These are phyloP conservation scores for Cydia pomonella DNA, from an alignment of 1,140 invertebrate species.

Conservation along the genomic window DNA sequence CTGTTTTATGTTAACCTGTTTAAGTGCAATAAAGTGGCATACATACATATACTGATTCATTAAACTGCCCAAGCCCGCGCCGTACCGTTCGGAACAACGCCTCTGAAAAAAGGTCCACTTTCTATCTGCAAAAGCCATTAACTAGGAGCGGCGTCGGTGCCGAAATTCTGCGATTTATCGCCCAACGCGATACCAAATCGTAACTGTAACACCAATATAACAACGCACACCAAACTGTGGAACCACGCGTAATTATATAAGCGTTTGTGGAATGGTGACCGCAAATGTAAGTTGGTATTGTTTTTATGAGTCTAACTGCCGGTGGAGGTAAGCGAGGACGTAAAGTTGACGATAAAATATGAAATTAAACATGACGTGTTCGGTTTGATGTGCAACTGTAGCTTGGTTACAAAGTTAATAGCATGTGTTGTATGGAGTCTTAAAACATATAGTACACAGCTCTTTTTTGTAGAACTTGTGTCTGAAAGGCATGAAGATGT, in stretches of 20 bases:
- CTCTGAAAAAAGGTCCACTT: slow-evolving; percentile 29
- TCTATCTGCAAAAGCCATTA: slow-evolving; percentile 30
- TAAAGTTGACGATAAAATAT: slow-evolving; percentile 28
- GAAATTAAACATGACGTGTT: slow-evolving; percentile 29
- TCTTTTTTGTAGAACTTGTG: background rate
- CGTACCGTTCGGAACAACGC: background rate
- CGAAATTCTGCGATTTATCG: slow-evolving; percentile 25
- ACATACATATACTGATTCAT: no score
- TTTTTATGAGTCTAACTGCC: slow-evolving; percentile 14
- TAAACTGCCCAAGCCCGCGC: background rate
- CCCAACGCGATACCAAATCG: slow-evolving; percentile 6
- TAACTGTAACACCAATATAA: background rate
- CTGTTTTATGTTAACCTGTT: no score
- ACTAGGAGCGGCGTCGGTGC: slow-evolving; percentile 17
- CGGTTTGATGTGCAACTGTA: slow-evolving; percentile 16
- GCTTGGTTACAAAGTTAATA: slow-evolving; percentile 10
- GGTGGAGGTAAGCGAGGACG: background rate
- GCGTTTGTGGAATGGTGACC: background rate
- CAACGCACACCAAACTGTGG: background rate
- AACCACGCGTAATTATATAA: background rate
- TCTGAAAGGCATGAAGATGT: no score
- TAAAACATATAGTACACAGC: background rate
- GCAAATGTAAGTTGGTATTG: slow-evolving; percentile 5
- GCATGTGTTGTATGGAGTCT: background rate
- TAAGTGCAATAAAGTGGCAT: no score